Percentiles rank a stretch among this genome's conserved stretches.
These are phyloP conservation scores for Tipula helvola DNA, from an alignment of 2,888 invertebrate genomes.

Conservation along the genomic window DNA sequence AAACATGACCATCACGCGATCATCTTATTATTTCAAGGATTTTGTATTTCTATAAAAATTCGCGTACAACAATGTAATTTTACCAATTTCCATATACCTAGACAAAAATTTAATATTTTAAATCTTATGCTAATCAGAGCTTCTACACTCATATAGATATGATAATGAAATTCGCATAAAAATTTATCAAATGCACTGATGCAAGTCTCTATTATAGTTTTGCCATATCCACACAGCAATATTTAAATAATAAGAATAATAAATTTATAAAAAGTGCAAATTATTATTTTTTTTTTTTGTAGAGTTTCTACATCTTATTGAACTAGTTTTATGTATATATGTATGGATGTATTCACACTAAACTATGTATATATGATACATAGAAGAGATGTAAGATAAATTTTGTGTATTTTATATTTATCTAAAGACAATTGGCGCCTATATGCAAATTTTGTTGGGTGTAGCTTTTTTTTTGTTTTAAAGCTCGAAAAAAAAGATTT, in stretches of 20 bases:
- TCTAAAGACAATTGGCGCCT: conserved; percentile 9
- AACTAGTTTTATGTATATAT: background rate
- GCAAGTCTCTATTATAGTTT: background rate
- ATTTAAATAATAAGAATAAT: background rate
- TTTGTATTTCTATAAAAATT: background rate
- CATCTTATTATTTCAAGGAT: background rate
- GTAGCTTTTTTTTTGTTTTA: conserved; percentile 6
- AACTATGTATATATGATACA: background rate
- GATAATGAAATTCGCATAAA: background rate
- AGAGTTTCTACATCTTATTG: background rate
- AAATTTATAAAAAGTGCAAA: background rate
- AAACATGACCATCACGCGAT: background rate
- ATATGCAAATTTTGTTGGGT: background rate
- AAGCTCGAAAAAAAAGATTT: background rate
- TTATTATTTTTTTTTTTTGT: background rate
- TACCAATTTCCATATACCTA: background rate
- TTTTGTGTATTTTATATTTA: background rate
- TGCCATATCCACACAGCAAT: background rate
- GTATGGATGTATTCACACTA: background rate
- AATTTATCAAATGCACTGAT: background rate
- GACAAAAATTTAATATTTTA: background rate
- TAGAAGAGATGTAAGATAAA: background rate
- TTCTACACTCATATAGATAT: background rate
- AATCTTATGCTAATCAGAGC: background rate
- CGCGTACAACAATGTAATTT: background rate